Evolutionary conservation across 2,888 invertebrate genomes (phyloP).

Genomic region (Ennomos quercinarius): DNA sequence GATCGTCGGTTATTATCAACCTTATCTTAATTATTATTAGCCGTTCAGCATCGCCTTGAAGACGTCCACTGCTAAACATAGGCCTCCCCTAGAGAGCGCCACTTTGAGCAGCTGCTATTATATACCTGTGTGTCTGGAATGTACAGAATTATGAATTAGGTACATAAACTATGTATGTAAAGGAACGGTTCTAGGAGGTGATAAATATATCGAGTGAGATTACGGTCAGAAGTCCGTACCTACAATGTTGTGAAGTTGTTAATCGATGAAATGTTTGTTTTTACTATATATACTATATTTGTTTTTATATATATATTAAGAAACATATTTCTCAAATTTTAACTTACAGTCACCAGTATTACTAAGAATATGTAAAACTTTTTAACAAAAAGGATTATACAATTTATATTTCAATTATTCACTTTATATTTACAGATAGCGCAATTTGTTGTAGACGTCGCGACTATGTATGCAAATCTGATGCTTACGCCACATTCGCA

Average conservation of each 20-base stretch:
- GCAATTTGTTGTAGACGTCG: slow-evolving; percentile 63
- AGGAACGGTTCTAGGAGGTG: slow-evolving; percentile 39
- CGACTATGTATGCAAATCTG: slow-evolving; percentile 75
- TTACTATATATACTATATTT: too few species aligned
- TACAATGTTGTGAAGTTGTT: slow-evolving; percentile 26
- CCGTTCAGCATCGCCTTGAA: too few species aligned
- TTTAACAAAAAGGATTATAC: too few species aligned
- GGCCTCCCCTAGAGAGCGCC: too few species aligned
- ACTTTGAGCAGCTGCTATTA: too few species aligned
- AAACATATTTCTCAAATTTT: too few species aligned
- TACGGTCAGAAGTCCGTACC: slow-evolving; percentile 28
- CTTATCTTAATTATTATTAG: background rate
- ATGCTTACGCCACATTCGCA: slow-evolving; percentile 75
- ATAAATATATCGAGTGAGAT: slow-evolving; percentile 29
- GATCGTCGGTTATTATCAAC: too few species aligned
- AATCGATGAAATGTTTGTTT: slow-evolving; percentile 5
- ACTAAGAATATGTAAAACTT: too few species aligned
- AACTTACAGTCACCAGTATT: too few species aligned
- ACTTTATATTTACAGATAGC: slow-evolving; percentile 69
- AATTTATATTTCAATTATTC: slow-evolving; percentile 60
- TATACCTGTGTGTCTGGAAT: slow-evolving; percentile 57
- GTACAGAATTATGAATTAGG: slow-evolving; percentile 49
- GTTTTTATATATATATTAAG: background rate
- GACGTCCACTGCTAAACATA: too few species aligned
- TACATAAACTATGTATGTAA: slow-evolving; percentile 51